These are phyloP conservation scores for Seladonia tumulorum DNA, from an alignment of 2,888 invertebrate genomes.

Conservation along the genomic window DNA sequence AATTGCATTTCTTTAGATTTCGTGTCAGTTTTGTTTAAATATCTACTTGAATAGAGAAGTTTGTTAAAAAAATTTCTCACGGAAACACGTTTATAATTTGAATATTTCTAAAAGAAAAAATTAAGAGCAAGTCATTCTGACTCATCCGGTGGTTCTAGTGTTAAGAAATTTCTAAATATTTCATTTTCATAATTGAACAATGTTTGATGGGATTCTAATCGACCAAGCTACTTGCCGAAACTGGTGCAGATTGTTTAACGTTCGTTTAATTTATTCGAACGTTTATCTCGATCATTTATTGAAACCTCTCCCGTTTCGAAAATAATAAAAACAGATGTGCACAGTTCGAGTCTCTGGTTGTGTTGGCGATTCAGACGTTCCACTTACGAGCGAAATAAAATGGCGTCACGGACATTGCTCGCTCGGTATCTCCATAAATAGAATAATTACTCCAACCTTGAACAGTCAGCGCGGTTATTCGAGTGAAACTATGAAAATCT, in stretches of 20 bases:
- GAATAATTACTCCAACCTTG: slow-evolving; percentile 36
- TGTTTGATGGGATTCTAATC: neutral
- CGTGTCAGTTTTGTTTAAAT: too few relatives aligned
- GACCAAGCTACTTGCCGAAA: neutral
- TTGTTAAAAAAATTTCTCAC: too few relatives aligned
- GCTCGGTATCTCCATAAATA: slow-evolving; percentile 9
- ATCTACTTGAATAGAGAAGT: too few relatives aligned
- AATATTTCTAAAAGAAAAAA: too few relatives aligned
- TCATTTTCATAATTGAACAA: neutral
- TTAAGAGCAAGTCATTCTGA: too few relatives aligned
- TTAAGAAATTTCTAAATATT: neutral
- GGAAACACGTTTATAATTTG: too few relatives aligned
- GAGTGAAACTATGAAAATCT: slow-evolving; percentile 18
- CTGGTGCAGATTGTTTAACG: neutral
- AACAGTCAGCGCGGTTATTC: neutral
- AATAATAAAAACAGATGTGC: neutral
- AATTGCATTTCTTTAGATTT: too few relatives aligned
- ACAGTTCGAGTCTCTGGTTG: neutral
- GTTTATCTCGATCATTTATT: too few relatives aligned
- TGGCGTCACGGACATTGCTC: slow-evolving; percentile 22
- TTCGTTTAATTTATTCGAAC: neutral
- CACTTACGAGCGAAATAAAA: slow-evolving; percentile 24
- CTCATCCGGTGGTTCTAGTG: too few relatives aligned
- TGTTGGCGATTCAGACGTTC: slow-evolving; percentile 1
- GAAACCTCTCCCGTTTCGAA: too few relatives aligned